A percentile compares a stretch with the other conserved stretches of the same genome.
phyloP scores from a whole-genome alignment of 2,797 vertebrate species.

The Sternotherus odoratus region DNA sequence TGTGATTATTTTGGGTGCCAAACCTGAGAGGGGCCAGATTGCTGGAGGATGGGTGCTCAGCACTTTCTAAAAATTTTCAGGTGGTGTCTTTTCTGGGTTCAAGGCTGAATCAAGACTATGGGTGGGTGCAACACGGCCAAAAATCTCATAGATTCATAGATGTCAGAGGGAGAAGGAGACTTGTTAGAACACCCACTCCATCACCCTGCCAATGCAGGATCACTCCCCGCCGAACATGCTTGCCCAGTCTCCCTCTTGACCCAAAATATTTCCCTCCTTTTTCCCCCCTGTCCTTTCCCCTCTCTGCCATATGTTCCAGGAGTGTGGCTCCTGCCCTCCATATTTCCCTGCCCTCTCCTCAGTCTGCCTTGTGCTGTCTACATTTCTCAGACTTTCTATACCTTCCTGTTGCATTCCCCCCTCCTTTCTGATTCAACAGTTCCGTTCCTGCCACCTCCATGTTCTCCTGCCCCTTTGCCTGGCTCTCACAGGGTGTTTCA shows the following conservation, averaged over 20 bases:
- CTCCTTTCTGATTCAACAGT: neutral
- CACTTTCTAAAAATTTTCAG: no score
- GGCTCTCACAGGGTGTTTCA: neutral
- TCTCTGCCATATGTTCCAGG: neutral
- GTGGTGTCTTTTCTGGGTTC: neutral
- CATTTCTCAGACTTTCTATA: neutral
- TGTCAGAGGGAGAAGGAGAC: neutral
- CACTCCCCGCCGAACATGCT: neutral
- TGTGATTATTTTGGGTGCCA: neutral
- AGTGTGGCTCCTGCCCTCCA: neutral
- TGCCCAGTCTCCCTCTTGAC: neutral
- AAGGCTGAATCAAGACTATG: neutral
- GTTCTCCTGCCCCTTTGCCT: neutral
- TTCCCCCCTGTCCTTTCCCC: neutral
- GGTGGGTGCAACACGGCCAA: neutral
- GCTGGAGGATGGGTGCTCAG: fast-evolving
- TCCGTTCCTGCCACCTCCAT: neutral
- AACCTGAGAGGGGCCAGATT: neutral
- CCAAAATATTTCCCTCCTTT: neutral
- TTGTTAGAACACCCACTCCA: fast-evolving
- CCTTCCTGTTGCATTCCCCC: neutral
- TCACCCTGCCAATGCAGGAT: neutral
- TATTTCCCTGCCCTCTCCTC: neutral
- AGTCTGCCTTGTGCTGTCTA: neutral
- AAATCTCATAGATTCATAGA: neutral